Conservation (phyloP, 2,888 invertebrate genomes). For the Melinopterus prodromus region DNA sequence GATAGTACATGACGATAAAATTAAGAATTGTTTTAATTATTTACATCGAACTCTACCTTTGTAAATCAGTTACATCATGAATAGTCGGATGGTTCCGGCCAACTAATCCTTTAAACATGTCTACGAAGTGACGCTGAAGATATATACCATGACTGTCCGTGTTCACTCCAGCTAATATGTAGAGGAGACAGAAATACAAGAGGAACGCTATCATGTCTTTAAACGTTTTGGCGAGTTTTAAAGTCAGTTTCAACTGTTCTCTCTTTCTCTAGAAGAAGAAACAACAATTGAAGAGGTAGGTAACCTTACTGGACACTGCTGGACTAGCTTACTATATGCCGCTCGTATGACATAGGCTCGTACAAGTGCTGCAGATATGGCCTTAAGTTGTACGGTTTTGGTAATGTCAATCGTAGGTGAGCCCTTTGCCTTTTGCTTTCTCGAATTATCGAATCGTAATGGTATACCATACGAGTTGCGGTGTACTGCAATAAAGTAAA, state of each 20-base stretch:
- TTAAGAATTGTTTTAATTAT: too few relatives aligned
- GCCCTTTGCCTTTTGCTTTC: conserved; percentile 40
- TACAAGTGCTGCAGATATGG: conserved; percentile 41
- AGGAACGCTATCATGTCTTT: conserved; percentile 40
- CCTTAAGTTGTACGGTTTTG: conserved; percentile 36
- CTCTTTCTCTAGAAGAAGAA: conserved; percentile 20
- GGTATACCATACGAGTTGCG: not conserved
- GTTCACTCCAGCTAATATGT: conserved; percentile 35
- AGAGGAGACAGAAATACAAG: conserved; percentile 40
- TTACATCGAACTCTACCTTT: conserved; percentile 13
- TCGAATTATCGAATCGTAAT: conserved; percentile 35
- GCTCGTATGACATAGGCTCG: conserved; percentile 19
- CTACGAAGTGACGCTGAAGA: conserved; percentile 31
- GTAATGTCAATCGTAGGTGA: conserved; percentile 32
- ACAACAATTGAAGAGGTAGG: not conserved
- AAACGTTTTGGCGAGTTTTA: conserved; percentile 32
- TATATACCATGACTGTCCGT: conserved; percentile 25
- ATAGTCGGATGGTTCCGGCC: conserved; percentile 17
- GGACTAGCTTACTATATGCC: not conserved
- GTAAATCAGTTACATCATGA: conserved; percentile 17
- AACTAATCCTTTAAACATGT: conserved; percentile 29
- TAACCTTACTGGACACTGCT: too few relatives aligned
- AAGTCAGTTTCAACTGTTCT: conserved; percentile 23
- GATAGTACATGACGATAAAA: too few relatives aligned
- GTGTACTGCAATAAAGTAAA: not conserved